phyloP scores from a whole-genome alignment of 2,797 vertebrate genomes.

The Lindbergichthys nudifrons region DNA sequence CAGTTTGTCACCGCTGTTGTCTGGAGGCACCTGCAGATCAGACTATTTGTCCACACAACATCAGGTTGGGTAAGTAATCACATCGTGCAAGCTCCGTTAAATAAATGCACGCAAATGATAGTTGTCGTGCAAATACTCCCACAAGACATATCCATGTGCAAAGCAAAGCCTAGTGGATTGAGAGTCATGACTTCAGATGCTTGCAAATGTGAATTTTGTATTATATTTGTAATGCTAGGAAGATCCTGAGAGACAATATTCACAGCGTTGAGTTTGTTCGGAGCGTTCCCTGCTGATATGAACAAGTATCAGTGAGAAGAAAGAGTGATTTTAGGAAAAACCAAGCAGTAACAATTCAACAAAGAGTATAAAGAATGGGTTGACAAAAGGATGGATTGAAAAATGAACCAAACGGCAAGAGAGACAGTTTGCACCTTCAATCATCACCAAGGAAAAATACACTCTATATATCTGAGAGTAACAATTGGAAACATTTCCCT shows the following conservation, averaged over 20 bases:
- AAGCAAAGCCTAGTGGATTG: conserved; percentile 56
- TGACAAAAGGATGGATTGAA: conserved; percentile 1
- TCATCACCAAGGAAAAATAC: not conserved
- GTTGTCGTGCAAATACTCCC: conserved; percentile 55
- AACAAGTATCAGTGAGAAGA: conserved; percentile 36
- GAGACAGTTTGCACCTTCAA: not conserved
- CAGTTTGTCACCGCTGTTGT: conserved; percentile 64
- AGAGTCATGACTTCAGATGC: conserved; percentile 61
- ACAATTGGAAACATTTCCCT: not conserved
- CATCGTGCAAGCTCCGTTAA: conserved; percentile 56
- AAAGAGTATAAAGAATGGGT: conserved; percentile 10
- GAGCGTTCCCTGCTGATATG: conserved; percentile 52
- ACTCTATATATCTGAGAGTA: not conserved
- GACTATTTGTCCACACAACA: conserved; percentile 64
- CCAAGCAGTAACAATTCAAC: conserved; percentile 9
- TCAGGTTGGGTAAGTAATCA: conserved; percentile 65
- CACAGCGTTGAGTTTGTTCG: conserved; percentile 61
- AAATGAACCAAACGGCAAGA: not conserved
- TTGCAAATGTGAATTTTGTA: conserved; percentile 63
- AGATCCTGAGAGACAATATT: conserved; percentile 61
- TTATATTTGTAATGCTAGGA: conserved; percentile 58
- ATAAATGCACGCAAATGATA: conserved; percentile 65
- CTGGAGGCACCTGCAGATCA: conserved; percentile 58
- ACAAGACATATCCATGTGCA: conserved; percentile 44
- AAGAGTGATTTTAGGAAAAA: conserved; percentile 40